Base-by-base conservation (phyloP, 2,888 invertebrate genomes). In the Tuberolachnus salignus region DNA sequence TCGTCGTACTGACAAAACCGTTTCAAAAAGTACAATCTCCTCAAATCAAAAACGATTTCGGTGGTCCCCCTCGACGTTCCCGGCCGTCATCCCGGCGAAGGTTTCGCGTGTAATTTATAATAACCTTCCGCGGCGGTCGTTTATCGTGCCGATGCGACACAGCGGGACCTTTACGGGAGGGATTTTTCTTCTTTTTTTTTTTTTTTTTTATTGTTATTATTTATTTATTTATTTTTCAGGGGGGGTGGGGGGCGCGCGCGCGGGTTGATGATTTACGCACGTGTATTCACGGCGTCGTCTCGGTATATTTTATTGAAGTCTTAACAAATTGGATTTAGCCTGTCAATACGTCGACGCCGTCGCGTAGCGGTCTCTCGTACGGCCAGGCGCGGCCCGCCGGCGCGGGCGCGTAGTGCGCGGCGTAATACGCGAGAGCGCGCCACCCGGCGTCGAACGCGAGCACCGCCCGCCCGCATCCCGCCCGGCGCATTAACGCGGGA, bases 301-400 rank as follows among this genome's bases (percentile, higher is more conserved):
- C 26, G 75, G 67, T 69, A 57, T 69, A 57, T 78, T 78, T 78
- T 67, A 69, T 78, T 59, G 75, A 57, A 78, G 67, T 59, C 49
- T 78, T 78, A 67, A 78, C 75, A 69, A 78, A 78, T 78, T 78
- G 75, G 75, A 78, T 78, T 78, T 69, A 34, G 57, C 75, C 49
- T 78, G 75, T 78, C 75, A 78, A 59, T 78, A 67, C 66, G 75
- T 75, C 66, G 57, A 67, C 67, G 75, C 67, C 75, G 64, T 23
- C 75, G 64, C 19, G 66, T 16, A 44, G 34, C 23, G 63, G 72
- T 73, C 72, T 61, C 72, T 73, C 34, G 42, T 53, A 69, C 8
- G 21, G 14, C 69, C 26, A n/a, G n/a, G n/a, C n/a, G 16, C 55
- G 21, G 23, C 16, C 21, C 51, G 13, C 16, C 1, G 11, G 55